Conservation (phyloP, 2,797 vertebrate genomes). For the Silurus lanzhouensis region DNA sequence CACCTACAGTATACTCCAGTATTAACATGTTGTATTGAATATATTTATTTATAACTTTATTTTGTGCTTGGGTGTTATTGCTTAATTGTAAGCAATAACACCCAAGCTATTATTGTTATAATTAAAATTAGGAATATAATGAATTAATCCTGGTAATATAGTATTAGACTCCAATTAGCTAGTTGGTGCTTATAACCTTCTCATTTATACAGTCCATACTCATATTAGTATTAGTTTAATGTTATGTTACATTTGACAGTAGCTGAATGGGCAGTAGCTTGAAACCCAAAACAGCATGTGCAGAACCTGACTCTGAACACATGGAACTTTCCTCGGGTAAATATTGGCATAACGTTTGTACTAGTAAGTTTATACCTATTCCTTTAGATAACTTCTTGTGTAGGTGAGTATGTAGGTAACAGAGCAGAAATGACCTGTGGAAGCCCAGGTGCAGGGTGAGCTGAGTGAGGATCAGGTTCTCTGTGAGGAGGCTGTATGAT, state of each 20-base stretch:
- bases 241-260: not conserved
- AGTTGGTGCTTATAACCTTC: too few relatives aligned
- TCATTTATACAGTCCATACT: not conserved
- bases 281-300: too few relatives aligned
- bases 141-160: too few relatives aligned
- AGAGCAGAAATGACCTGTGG: constrained; percentile 70
- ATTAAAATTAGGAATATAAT: not conserved
- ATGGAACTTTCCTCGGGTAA: not conserved
- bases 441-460: constrained; percentile 89
- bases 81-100: not conserved
- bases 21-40: too few relatives aligned
- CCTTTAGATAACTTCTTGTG: not conserved
- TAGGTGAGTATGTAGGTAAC: not conserved
- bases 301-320: not conserved
- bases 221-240: not conserved
- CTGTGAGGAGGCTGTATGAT: constrained; percentile 93
- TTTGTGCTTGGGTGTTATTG: not conserved
- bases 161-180: too few relatives aligned
- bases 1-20: too few relatives aligned
- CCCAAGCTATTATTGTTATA: not conserved
- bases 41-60: not conserved
- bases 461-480: constrained; percentile 94
- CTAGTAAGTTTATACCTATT: not conserved
- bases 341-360: not conserved
- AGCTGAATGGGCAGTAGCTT: too few relatives aligned